Conservation (phyloP, 2,113 vertebrate species). For the Hylia prasina region DNA sequence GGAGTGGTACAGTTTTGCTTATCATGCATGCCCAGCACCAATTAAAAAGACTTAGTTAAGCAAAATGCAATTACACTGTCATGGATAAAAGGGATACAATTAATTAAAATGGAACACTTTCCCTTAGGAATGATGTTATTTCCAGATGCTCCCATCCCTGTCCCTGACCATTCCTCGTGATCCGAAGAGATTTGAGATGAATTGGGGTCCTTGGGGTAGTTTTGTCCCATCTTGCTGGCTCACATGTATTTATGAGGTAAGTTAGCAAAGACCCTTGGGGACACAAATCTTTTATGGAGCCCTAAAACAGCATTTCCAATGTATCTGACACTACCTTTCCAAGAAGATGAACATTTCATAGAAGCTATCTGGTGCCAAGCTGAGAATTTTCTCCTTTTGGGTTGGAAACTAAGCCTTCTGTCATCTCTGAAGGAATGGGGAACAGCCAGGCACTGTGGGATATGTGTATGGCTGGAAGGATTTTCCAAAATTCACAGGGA, state of each 20-base stretch:
- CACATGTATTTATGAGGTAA: background rate
- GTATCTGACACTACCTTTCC: background rate
- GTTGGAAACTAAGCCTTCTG: background rate
- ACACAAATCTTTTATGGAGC: background rate
- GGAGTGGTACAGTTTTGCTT: background rate
- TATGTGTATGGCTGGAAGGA: background rate
- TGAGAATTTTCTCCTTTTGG: background rate
- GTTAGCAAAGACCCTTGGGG: background rate
- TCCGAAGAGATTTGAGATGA: background rate
- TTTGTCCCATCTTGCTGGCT: background rate
- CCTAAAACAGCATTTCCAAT: background rate
- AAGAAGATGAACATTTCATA: background rate
- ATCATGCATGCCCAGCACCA: conserved; percentile 14
- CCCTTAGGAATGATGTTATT: background rate
- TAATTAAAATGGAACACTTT: conserved; percentile 64
- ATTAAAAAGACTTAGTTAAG: conserved; percentile 44
- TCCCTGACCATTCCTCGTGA: background rate
- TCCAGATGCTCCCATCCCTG: background rate
- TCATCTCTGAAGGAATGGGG: background rate
- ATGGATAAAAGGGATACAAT: conserved; percentile 64
- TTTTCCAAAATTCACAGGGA: background rate
- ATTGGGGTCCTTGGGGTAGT: fast-evolving
- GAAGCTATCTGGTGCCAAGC: background rate
- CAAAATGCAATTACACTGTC: conserved; percentile 54
- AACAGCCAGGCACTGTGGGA: background rate